Evolutionary conservation across 2,113 vertebrate species (phyloP).

Genomic region (Coreoperca whiteheadi): DNA sequence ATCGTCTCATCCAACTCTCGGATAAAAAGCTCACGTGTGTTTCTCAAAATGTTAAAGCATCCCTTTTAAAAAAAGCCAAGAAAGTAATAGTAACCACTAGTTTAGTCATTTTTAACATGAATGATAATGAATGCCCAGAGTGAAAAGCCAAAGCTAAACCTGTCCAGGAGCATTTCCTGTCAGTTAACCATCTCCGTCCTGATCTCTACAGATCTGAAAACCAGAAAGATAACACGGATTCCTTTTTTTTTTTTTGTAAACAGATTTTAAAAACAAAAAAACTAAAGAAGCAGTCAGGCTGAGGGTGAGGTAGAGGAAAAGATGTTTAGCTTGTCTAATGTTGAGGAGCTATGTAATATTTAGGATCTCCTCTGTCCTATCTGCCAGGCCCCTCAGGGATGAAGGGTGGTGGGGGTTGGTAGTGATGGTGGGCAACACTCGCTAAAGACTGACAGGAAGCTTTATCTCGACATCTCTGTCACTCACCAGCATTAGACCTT

Average conservation of each 20-base stretch:
- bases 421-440: slow-evolving; percentile 46
- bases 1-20: neutral
- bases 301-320: neutral
- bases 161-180: slow-evolving; percentile 40
- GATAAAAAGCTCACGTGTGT: neutral
- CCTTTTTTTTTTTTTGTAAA: no score
- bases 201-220: slow-evolving; percentile 23
- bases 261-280: no score
- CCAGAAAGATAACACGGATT: slow-evolving; percentile 8
- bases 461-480: slow-evolving; percentile 76
- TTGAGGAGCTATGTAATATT: slow-evolving; percentile 47
- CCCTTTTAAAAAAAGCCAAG: neutral
- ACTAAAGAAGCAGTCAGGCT: neutral
- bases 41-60: neutral
- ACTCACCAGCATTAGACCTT: slow-evolving; percentile 66
- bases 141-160: slow-evolving; percentile 45
- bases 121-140: neutral
- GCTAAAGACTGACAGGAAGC: slow-evolving; percentile 69
- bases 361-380: slow-evolving; percentile 53
- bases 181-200: slow-evolving; percentile 23
- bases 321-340: slow-evolving; percentile 44
- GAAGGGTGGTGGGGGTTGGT: slow-evolving; percentile 28
- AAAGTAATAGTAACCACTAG: neutral
- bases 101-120: neutral
- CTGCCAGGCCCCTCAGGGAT: slow-evolving; percentile 41